These are phyloP conservation scores for Petrocephalus microphthalmus DNA, from an alignment of 2,113 vertebrate species.

Conservation along the genomic window DNA sequence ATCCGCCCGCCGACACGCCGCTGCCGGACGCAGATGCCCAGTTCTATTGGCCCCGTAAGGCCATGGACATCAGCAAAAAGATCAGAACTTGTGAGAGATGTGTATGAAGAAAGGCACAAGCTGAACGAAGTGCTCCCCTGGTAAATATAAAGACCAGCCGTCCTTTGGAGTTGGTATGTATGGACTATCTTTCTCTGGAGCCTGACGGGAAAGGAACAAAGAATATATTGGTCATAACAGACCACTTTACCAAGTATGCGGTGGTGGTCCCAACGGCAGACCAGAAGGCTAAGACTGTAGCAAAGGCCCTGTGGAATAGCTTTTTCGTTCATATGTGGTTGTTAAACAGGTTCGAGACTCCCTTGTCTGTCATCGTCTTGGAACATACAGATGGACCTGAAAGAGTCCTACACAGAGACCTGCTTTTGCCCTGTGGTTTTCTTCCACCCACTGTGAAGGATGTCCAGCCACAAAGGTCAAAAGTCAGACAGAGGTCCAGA, in stretches of 20 bases:
- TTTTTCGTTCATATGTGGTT: conserved; percentile 1
- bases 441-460: neutral
- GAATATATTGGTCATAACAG: conserved; percentile 14
- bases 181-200: conserved; percentile 28
- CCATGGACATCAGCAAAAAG: neutral
- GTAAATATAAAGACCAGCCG: conserved; percentile 16
- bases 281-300: conserved; percentile 16
- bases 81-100: conserved; percentile 19
- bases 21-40: too few species aligned
- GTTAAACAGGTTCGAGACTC: neutral
- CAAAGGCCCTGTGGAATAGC: conserved; percentile 13
- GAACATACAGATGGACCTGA: neutral
- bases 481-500: neutral
- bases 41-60: neutral
- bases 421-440: too few species aligned
- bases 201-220: conserved; percentile 22
- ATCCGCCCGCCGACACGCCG: too few species aligned
- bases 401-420: neutral
- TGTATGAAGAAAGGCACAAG: neutral
- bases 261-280: conserved; percentile 12
- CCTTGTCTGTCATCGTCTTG: neutral
- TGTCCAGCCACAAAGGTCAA: too few species aligned
- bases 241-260: conserved; percentile 16
- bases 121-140: neutral
- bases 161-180: conserved; percentile 24